phyloP scores from a whole-genome alignment of 2,797 vertebrate genomes.

The Microctenopoma lineatum region DNA sequence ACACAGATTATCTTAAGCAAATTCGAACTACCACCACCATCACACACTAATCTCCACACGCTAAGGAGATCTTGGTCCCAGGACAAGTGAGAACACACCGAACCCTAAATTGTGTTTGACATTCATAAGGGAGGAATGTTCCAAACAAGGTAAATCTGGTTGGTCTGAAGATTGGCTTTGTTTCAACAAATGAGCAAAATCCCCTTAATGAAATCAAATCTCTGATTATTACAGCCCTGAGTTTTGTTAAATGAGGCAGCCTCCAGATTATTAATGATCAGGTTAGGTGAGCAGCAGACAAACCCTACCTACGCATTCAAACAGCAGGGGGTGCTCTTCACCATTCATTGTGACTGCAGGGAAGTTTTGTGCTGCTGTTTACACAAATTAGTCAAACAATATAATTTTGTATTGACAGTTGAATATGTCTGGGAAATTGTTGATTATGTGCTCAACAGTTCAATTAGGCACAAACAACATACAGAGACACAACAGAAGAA shows the following conservation, averaged over 20 bases:
- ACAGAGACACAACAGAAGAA: no score
- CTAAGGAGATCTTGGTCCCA: conserved; percentile 10
- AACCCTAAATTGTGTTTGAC: conserved; percentile 57
- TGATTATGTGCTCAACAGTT: no score
- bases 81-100: conserved; percentile 8
- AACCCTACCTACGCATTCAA: accelerated
- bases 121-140: conserved; percentile 61
- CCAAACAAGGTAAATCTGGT: conserved; percentile 47
- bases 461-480: no score
- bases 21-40: neutral
- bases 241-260: conserved; percentile 27
- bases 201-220: conserved; percentile 50
- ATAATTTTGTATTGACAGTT: no score
- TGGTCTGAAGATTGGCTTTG: conserved; percentile 37
- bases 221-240: conserved; percentile 22
- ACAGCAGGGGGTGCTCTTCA: conserved; percentile 72
- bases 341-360: neutral
- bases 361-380: neutral
- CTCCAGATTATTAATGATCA: conserved; percentile 2
- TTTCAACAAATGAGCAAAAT: conserved; percentile 42
- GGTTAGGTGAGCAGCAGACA: neutral
- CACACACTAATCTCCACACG: neutral
- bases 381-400: neutral
- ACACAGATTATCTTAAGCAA: neutral
- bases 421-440: no score